Percentiles rank a stretch among this genome's conserved stretches.
Evolutionary conservation across 2,113 vertebrate genomes (phyloP).

Genomic region (Callopanchax toddi): DNA sequence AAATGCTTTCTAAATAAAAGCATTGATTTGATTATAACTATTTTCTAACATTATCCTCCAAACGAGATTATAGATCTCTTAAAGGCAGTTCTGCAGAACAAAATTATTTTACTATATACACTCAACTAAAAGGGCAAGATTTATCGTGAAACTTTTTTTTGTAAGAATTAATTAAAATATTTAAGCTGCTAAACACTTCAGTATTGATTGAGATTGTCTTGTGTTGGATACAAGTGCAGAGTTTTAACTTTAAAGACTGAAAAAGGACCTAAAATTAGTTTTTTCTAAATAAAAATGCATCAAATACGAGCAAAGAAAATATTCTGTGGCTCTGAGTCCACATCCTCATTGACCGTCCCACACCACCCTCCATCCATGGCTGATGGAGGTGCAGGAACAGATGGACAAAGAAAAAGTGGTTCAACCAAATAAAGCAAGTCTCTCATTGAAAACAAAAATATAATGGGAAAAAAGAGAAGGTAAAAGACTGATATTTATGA

Average conservation of each 20-base stretch:
- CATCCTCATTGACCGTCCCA: conserved; percentile 14
- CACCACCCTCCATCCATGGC: conserved; percentile 49
- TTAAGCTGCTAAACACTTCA: conserved; percentile 80
- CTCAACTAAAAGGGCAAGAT: conserved; percentile 35
- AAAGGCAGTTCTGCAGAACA: conserved; percentile 53
- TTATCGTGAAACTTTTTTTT: conserved; percentile 31
- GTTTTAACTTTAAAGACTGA: conserved; percentile 15
- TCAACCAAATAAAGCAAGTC: conserved; percentile 81
- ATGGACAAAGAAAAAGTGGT: conserved; percentile 38
- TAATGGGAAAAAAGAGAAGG: conserved; percentile 44
- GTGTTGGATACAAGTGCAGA: conserved; percentile 26
- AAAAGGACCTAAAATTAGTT: not conserved
- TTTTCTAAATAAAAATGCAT: not conserved
- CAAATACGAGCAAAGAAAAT: not conserved
- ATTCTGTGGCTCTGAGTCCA: conserved; percentile 22
- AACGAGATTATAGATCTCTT: conserved; percentile 39
- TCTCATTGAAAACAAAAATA: conserved; percentile 82
- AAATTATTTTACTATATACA: conserved; percentile 50
- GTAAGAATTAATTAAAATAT: conserved; percentile 60
- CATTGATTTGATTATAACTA: conserved; percentile 1
- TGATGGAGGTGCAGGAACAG: conserved; percentile 24
- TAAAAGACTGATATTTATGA: conserved; percentile 85
- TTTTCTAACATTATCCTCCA: conserved; percentile 40
- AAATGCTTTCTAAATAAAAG: no score
- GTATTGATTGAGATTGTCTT: conserved; percentile 57